Conservation (phyloP, 2,888 invertebrate species). For the Dugesia japonica region DNA sequence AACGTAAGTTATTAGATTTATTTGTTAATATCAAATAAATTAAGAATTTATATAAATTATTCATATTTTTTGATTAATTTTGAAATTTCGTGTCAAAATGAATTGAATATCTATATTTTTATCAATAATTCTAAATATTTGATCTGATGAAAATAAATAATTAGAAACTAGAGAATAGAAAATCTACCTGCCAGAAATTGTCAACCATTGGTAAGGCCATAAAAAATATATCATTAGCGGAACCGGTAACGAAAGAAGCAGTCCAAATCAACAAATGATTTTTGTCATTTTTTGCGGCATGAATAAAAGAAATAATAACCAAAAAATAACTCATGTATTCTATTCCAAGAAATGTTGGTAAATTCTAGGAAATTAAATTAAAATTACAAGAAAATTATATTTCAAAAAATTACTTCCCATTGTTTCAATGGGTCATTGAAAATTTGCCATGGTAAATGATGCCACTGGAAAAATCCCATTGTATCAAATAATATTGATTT, state of each 20-base stretch:
- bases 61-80: too few species aligned
- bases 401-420: neutral
- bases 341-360: slow-evolving; percentile 30
- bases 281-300: slow-evolving; percentile 23
- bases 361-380: neutral
- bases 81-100: too few species aligned
- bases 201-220: slow-evolving; percentile 32
- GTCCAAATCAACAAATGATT: slow-evolving; percentile 30
- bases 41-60: too few species aligned
- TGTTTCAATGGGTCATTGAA: neutral
- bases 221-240: slow-evolving; percentile 33
- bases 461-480: neutral
- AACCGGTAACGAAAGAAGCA: slow-evolving; percentile 29
- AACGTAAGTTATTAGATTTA: too few species aligned
- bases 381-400: too few species aligned
- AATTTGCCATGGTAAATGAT: neutral
- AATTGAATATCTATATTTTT: too few species aligned
- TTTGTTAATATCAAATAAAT: too few species aligned
- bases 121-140: too few species aligned
- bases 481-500: neutral
- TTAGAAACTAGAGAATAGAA: too few species aligned
- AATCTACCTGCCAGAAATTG: slow-evolving; percentile 32
- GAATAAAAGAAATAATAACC: slow-evolving; percentile 17
- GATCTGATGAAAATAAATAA: too few species aligned
- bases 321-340: slow-evolving; percentile 29